Evolutionary conservation across 2,113 vertebrate species (phyloP).

Genomic region (Stictonetta naevosa): DNA sequence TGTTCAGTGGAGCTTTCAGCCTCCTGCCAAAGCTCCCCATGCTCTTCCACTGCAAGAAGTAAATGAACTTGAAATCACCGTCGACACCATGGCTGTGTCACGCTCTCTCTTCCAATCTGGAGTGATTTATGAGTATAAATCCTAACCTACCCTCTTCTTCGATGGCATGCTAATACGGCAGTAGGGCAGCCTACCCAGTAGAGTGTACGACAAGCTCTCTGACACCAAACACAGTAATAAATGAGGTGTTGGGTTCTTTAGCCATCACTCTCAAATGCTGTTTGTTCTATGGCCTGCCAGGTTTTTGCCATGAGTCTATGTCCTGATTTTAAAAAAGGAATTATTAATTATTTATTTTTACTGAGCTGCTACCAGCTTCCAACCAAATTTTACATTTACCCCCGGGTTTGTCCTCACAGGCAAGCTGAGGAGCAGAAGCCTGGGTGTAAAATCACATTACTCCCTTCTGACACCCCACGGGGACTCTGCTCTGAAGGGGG

Average conservation of each 20-base stretch:
- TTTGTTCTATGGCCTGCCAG: neutral
- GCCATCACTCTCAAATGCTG: neutral
- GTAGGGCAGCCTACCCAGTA: neutral
- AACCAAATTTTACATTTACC: neutral
- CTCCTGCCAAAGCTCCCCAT: neutral
- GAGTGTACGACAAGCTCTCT: neutral
- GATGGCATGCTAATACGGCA: neutral
- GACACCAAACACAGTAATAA: constrained; percentile 13
- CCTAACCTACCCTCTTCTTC: neutral
- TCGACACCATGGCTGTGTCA: neutral
- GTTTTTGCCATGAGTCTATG: neutral
- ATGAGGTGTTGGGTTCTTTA: neutral
- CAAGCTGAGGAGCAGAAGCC: neutral
- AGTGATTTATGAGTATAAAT: neutral
- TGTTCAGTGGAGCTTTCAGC: neutral
- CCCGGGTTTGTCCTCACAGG: neutral
- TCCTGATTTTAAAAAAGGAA: neutral
- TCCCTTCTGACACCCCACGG: neutral
- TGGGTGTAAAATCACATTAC: neutral
- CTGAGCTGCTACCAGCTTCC: neutral
- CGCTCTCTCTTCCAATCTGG: neutral
- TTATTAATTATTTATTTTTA: neutral
- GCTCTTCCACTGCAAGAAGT: neutral
- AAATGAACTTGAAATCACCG: neutral
- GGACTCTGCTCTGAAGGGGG: neutral